phyloP scores from a whole-genome alignment of 2,888 invertebrate genomes.

The Sarcophaga subvicina region DNA sequence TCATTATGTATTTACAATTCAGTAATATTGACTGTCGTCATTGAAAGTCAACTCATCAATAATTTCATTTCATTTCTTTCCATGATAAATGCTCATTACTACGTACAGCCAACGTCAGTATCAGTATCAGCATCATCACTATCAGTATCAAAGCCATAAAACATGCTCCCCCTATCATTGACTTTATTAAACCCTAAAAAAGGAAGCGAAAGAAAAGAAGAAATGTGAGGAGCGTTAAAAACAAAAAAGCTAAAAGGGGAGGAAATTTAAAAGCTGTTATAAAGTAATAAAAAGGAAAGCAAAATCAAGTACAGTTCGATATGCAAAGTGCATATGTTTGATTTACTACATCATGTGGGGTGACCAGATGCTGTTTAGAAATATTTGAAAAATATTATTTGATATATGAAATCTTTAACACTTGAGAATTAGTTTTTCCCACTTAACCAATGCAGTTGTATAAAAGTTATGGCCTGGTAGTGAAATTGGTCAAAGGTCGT shows the following conservation, averaged over 20 bases:
- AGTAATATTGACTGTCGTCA: conserved; percentile 8
- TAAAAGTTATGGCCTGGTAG: no score
- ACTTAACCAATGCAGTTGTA: no score
- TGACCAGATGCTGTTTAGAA: background rate
- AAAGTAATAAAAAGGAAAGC: conserved; percentile 19
- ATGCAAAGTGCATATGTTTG: conserved; percentile 23
- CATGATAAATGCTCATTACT: conserved; percentile 25
- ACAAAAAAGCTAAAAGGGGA: conserved; percentile 4
- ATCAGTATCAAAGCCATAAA: conserved; percentile 26
- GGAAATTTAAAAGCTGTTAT: conserved; percentile 17
- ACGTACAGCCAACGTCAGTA: background rate
- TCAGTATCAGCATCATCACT: background rate
- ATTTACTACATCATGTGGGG: background rate
- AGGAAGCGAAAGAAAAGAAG: background rate
- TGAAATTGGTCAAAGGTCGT: no score
- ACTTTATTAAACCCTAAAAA: conserved; percentile 28
- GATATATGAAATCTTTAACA: no score
- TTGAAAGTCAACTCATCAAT: conserved; percentile 31
- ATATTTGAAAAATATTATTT: no score
- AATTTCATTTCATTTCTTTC: background rate
- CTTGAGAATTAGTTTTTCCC: no score
- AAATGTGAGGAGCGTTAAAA: background rate
- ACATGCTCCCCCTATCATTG: conserved; percentile 42
- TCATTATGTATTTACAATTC: conserved; percentile 7
- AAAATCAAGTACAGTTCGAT: conserved; percentile 13